phyloP scores from a whole-genome alignment of 2,888 invertebrate species.

The Drosophila neutralis region DNA sequence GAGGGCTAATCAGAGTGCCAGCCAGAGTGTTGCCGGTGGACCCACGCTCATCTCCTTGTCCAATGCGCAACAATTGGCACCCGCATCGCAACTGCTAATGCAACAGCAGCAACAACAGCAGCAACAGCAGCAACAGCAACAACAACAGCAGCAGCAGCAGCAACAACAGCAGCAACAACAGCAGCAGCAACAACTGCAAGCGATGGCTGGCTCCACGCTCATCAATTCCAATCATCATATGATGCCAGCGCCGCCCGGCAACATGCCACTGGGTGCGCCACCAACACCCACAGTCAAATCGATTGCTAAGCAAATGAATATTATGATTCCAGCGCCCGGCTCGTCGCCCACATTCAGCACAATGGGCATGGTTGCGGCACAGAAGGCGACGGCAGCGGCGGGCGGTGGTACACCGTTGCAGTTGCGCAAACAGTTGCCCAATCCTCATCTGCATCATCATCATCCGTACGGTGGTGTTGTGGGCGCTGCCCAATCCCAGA shows the following conservation, averaged over 20 bases:
- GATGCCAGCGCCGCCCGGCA: slow-evolving; percentile 62
- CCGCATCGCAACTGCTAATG: not conserved
- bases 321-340: slow-evolving; percentile 70
- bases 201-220: slow-evolving; percentile 77
- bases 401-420: slow-evolving; percentile 81
- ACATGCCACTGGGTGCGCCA: slow-evolving; percentile 79
- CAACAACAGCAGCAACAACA: slow-evolving; percentile 66
- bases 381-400: slow-evolving; percentile 67
- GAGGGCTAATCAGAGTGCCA: slow-evolving; percentile 60
- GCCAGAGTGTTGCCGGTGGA: slow-evolving; percentile 42
- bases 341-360: slow-evolving; percentile 80
- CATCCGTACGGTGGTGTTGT: slow-evolving; percentile 75
- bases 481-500: slow-evolving; percentile 57
- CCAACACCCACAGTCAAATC: slow-evolving; percentile 82
- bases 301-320: slow-evolving; percentile 83
- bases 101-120: slow-evolving; percentile 44
- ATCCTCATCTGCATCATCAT: slow-evolving; percentile 83
- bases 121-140: slow-evolving; percentile 56
- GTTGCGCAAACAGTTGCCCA: slow-evolving; percentile 83
- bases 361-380: slow-evolving; percentile 80
- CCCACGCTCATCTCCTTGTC: slow-evolving; percentile 43
- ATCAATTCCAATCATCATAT: slow-evolving; percentile 81
- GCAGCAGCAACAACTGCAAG: slow-evolving; percentile 78
- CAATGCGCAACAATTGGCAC: slow-evolving; percentile 37
- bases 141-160: slow-evolving; percentile 70